Evolutionary conservation across 2,888 invertebrate genomes (phyloP).

Genomic region (Thera britannica): DNA sequence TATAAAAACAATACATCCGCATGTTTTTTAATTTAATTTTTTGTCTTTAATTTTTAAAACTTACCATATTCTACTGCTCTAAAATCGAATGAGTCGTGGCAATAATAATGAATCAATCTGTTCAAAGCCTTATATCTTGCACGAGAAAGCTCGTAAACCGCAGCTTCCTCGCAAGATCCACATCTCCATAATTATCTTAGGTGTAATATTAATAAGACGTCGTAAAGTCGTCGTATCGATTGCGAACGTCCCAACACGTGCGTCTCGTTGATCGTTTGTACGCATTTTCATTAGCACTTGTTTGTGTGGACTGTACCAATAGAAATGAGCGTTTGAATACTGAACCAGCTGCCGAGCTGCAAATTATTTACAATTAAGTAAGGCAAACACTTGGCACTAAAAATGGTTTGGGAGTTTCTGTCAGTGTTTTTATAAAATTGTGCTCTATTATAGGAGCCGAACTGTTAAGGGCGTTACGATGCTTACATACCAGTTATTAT

Average conservation of each 20-base stretch:
- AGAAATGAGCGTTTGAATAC: slow-evolving; percentile 15
- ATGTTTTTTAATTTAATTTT: too few relatives aligned
- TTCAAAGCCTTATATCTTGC: neutral
- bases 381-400: too few relatives aligned
- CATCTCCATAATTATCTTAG: slow-evolving; percentile 20
- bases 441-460: too few relatives aligned
- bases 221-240: slow-evolving; percentile 49
- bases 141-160: slow-evolving; percentile 27
- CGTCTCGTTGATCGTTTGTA: slow-evolving; percentile 45
- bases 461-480: too few relatives aligned
- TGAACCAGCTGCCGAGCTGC: neutral
- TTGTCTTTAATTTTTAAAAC: too few relatives aligned
- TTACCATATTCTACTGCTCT: too few relatives aligned
- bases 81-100: neutral
- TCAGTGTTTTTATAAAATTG: too few relatives aligned
- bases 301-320: slow-evolving; percentile 22
- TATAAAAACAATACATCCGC: too few relatives aligned
- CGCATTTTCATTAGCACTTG: slow-evolving; percentile 56
- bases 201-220: slow-evolving; percentile 34
- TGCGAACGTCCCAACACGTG: slow-evolving; percentile 49
- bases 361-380: neutral
- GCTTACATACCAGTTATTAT: too few relatives aligned
- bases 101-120: neutral
- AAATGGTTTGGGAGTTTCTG: too few relatives aligned
- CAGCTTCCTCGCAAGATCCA: slow-evolving; percentile 21